phyloP scores from a whole-genome alignment of 2,888 invertebrate species.

The Patella caerulea region DNA sequence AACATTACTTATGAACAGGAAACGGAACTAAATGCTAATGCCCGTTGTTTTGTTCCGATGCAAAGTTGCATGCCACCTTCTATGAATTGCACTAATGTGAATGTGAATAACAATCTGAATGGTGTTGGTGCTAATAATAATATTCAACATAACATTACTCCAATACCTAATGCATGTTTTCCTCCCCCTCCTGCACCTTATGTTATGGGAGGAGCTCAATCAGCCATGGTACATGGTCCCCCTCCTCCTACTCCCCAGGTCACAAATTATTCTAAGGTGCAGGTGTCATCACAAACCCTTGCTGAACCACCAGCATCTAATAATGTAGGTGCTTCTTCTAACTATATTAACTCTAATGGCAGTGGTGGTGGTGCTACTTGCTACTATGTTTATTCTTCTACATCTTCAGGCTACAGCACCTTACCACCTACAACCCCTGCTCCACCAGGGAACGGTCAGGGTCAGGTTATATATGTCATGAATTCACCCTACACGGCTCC shows the following conservation, averaged over 20 bases:
- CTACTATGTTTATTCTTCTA: slow-evolving; percentile 44
- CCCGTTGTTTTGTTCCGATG: slow-evolving; percentile 27
- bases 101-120: slow-evolving; percentile 19
- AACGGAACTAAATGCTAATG: slow-evolving; percentile 31
- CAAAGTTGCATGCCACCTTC: neutral
- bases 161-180: slow-evolving; percentile 18
- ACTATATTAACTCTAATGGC: neutral
- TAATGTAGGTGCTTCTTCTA: neutral
- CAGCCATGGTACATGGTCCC: neutral
- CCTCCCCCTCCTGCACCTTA: slow-evolving; percentile 17
- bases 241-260: slow-evolving; percentile 1
- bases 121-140: neutral
- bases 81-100: slow-evolving; percentile 7
- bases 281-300: neutral
- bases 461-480: slow-evolving; percentile 42
- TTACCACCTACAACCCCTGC: slow-evolving; percentile 24
- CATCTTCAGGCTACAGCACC: slow-evolving; percentile 40
- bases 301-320: neutral
- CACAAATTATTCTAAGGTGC: neutral
- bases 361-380: slow-evolving; percentile 36
- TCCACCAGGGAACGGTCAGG: slow-evolving; percentile 19
- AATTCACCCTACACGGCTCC: slow-evolving; percentile 22
- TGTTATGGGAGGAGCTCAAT: no score
- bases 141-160: neutral
- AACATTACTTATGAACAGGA: slow-evolving; percentile 13